phyloP scores from a whole-genome alignment of 1,140 invertebrate genomes.

The Coelopa frigida region DNA sequence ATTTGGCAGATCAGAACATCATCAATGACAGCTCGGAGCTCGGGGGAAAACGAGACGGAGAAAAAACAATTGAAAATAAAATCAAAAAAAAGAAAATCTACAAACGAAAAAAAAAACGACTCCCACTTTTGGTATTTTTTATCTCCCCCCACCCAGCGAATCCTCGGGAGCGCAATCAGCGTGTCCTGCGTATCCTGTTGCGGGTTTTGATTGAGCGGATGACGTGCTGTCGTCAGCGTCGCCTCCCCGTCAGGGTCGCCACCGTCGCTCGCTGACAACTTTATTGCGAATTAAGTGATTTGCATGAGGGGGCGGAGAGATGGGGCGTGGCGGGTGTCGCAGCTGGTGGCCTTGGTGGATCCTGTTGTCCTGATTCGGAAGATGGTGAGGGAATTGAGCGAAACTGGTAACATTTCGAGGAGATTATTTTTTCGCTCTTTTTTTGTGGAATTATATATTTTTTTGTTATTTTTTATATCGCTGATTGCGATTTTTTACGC shows the following conservation, averaged over 20 bases:
- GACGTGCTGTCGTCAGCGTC: no score
- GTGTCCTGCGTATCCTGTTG: slow-evolving; percentile 6
- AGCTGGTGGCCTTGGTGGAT: no score
- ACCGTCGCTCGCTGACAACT: slow-evolving; percentile 15
- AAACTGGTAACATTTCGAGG: no score
- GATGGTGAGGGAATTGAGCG: no score
- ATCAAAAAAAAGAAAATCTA: background rate
- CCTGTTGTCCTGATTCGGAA: no score
- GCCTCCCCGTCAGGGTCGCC: no score
- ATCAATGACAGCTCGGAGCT: background rate
- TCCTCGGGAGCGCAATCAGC: slow-evolving; percentile 12
- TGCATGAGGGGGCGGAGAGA: background rate
- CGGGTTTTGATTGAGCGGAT: no score
- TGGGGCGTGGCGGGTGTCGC: no score
- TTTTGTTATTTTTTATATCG: background rate
- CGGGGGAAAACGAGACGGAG: background rate
- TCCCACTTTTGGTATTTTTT: background rate
- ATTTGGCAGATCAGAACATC: no score
- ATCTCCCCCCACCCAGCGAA: no score
- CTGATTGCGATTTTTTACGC: background rate
- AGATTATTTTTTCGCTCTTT: no score
- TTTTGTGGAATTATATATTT: no score
- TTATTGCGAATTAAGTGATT: slow-evolving; percentile 14
- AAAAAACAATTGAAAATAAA: background rate
- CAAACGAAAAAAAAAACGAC: background rate